A percentile compares a stretch with the other conserved stretches of the same genome.
These are phyloP conservation scores for Homarus gammarus DNA, from an alignment of 2,888 invertebrate genomes.

Conservation along the genomic window DNA sequence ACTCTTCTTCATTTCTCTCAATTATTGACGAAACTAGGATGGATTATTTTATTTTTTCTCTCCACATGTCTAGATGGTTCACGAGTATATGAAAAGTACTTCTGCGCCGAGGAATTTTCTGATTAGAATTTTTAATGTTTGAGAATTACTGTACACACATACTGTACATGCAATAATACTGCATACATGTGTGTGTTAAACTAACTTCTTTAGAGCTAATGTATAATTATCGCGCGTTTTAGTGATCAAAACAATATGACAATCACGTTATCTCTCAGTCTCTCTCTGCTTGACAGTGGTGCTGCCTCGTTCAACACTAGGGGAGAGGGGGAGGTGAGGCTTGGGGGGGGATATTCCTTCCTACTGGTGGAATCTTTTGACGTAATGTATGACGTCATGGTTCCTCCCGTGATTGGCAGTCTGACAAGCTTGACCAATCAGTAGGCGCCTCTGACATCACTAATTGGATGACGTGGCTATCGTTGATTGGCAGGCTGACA, in stretches of 20 bases:
- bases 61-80: no score
- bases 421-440: conserved; percentile 37
- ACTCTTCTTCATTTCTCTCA: no score
- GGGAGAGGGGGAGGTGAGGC: background rate
- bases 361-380: background rate
- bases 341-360: background rate
- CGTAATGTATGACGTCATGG: conserved; percentile 6
- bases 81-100: no score
- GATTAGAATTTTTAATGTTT: no score
- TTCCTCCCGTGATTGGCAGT: conserved; percentile 10
- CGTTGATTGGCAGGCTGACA: conserved; percentile 43
- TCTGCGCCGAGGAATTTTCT: no score
- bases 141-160: no score
- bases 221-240: background rate
- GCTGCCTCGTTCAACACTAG: background rate
- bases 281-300: background rate
- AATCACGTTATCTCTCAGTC: background rate
- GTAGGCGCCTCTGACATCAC: conserved; percentile 6
- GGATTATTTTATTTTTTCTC: no score
- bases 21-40: no score
- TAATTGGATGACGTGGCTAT: conserved; percentile 44
- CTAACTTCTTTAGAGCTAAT: no score
- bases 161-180: no score
- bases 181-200: no score
- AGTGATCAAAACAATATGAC: background rate